phyloP scores from a whole-genome alignment of 1,140 invertebrate genomes.

The Drosophila teissieri region DNA sequence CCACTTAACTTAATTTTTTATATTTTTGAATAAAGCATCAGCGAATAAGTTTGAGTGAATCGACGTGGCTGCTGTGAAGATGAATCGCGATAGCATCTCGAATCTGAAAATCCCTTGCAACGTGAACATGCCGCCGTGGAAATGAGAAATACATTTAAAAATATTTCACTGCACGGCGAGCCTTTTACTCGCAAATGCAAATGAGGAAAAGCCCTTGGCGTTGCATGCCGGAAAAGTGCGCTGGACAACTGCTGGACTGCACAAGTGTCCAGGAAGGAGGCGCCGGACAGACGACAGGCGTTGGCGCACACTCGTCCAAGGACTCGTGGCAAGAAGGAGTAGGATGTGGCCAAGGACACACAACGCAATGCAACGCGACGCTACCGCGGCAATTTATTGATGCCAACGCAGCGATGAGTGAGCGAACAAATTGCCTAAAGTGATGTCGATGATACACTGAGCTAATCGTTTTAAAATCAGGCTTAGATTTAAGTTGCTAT shows the following conservation, averaged over 20 bases:
- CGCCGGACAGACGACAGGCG: constrained; percentile 9
- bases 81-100: constrained; percentile 6
- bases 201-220: constrained; percentile 33
- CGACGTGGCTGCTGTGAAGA: constrained; percentile 6
- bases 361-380: constrained; percentile 16
- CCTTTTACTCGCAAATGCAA: constrained; percentile 35
- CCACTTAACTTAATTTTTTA: not conserved
- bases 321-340: not conserved
- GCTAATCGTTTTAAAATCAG: too few relatives aligned
- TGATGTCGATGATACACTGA: constrained; percentile 4
- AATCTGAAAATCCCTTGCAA: constrained; percentile 8
- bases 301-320: constrained; percentile 1
- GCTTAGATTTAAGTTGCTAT: too few relatives aligned
- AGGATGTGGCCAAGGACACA: constrained; percentile 34
- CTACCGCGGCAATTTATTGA: constrained; percentile 46
- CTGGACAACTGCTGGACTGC: constrained; percentile 15
- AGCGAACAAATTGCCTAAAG: constrained; percentile 43
- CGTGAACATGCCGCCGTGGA: constrained; percentile 7
- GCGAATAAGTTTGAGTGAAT: constrained; percentile 6
- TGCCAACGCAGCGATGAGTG: constrained; percentile 36
- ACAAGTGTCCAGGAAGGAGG: constrained; percentile 33
- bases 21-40: not conserved
- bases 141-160: constrained; percentile 39
- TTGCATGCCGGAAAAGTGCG: constrained; percentile 35
- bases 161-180: constrained; percentile 22